Conservation (phyloP, 2,797 vertebrate species). For the Cygnus olor region DNA sequence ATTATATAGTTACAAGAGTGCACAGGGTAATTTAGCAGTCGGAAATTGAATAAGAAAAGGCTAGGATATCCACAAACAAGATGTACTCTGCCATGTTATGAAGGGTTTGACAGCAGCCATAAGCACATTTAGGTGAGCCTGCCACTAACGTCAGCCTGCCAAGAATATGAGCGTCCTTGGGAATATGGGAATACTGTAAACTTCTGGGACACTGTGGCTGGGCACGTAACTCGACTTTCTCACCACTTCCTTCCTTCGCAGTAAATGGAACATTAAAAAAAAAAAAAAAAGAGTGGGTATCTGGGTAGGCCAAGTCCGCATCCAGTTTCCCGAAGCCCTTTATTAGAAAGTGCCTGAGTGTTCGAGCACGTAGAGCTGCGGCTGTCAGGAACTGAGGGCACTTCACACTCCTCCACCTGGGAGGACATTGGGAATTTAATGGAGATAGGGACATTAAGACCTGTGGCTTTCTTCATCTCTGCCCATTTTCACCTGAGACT, state of each 20-base stretch:
- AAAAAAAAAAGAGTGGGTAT: background rate
- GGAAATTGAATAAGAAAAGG: background rate
- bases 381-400: background rate
- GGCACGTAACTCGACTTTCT: background rate
- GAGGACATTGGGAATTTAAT: background rate
- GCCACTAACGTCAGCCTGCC: background rate
- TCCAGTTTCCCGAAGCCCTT: background rate
- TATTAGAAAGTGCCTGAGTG: background rate
- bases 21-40: fast-evolving
- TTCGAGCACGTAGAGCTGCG: background rate
- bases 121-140: background rate
- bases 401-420: background rate
- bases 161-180: background rate
- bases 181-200: background rate
- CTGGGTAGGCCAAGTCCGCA: background rate
- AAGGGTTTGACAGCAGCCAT: background rate
- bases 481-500: background rate
- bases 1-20: background rate
- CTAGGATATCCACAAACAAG: background rate
- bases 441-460: background rate
- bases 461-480: background rate
- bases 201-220: background rate
- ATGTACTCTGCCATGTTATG: background rate
- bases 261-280: background rate
- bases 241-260: slow-evolving; percentile 47